Base-by-base conservation (phyloP, 2,113 vertebrate genomes). In the Thalassoma bifasciatum region DNA sequence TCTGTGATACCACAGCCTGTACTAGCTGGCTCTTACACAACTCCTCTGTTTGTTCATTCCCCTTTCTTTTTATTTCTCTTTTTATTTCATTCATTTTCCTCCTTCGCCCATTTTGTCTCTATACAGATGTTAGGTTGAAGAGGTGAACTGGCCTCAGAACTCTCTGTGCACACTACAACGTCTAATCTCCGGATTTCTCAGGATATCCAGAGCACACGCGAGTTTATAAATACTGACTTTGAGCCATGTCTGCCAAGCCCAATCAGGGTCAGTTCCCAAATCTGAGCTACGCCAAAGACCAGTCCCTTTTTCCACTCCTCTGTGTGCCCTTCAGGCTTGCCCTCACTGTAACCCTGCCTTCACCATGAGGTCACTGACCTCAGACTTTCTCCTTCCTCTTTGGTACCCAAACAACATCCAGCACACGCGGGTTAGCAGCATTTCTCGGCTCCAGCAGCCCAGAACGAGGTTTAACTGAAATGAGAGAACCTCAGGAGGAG, bases 401-500 rank as follows among this genome's bases (percentile, higher is more conserved):
- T 6, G 34, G 47, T 80, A 77, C 82, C 80, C 56, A 71, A 81
- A 85, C 86, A 74, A 72, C 77, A 79, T 86, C 63, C 63, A 83
- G 72, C 23, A 59, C 81, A 80, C 56, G 83, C 40, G 57, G 84
- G 76, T 70, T 69, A 67, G 70, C 73, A 65, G 53, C 70, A 74
- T 90, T 92, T 91, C 77, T 88, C 17, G 56, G 64, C 73, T 85
- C 65, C 75, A 88, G 69, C 77, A 83, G 83, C 52, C 73, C 0
- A 84, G 75, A 79, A 83, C 52, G 65, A 84, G 66, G 81, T 83
- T 86, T 77, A 82, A 77, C 59, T 88, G 89, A 92, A 92, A 88
- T 75, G 69, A 92, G 85, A 92, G 59, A 82, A 79, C 70, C 77
- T 85, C 67, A 49, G 69, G 83, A 86, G 70, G 40, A 85, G 79